Conservation (phyloP, 2,888 invertebrate species). For the Chloroclysta siterata region DNA sequence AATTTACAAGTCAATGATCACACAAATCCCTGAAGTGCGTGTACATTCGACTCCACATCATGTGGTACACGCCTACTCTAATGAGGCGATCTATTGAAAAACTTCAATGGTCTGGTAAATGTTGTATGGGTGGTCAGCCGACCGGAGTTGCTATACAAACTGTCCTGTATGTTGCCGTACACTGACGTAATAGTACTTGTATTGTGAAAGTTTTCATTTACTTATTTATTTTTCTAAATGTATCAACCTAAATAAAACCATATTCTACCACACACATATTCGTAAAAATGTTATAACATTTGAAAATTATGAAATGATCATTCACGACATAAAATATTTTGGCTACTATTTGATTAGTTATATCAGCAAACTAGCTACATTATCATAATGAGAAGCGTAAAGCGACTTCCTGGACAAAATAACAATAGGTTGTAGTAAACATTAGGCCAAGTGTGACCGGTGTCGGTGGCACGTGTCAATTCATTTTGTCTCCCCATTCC, state of each 20-base stretch:
- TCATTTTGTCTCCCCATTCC: constrained; percentile 53
- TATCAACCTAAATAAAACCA: too few species aligned
- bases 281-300: too few species aligned
- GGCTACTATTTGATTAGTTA: neutral
- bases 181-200: constrained; percentile 1
- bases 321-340: neutral
- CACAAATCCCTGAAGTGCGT: constrained; percentile 26
- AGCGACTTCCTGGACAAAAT: constrained; percentile 24
- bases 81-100: constrained; percentile 48
- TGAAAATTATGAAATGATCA: too few species aligned
- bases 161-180: constrained; percentile 12
- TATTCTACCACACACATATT: too few species aligned
- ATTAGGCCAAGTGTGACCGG: constrained; percentile 44
- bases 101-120: constrained; percentile 46
- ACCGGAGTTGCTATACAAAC: constrained; percentile 29
- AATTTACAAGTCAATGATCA: constrained; percentile 41
- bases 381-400: constrained; percentile 12
- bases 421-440: constrained; percentile 57
- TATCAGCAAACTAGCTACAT: neutral
- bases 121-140: constrained; percentile 36
- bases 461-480: constrained; percentile 73
- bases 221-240: too few species aligned
- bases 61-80: constrained; percentile 39
- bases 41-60: constrained; percentile 19
- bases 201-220: neutral